Evolutionary conservation across 2,797 vertebrate species (phyloP), one percentile per base, ranked within the genome.

Genomic region (Bucorvus abyssinicus): DNA sequence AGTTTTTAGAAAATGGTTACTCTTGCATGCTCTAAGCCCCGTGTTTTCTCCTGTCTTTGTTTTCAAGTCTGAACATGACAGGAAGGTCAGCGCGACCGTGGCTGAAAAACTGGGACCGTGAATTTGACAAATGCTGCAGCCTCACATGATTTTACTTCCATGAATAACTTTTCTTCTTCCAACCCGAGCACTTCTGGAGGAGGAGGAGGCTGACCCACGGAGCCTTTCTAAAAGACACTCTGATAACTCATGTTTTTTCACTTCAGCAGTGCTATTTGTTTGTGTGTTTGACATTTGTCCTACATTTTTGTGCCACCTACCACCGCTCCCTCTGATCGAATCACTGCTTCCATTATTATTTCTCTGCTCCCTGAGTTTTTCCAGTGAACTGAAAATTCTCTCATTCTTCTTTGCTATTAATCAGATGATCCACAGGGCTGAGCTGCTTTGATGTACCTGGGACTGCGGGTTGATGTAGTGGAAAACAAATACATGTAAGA

Each of bases 231-330:
- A 67, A 56, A 91, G 87, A 56, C 65, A 17, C 81, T 61, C n/a
- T n/a, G 85, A n/a, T 70, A 63, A 19, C 67, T 77, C 34, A 11
- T 4, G 64, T 1, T 32, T 64, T 92, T 49, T 64, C 60, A 10
- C 64, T 71, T 21, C 56, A 38, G 84, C 42, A 5, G 64, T 22
- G 45, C 53, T 85, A 77, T 92, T 94, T 95, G 53, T 90, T 87
- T 81, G 89, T 19, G 38, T 78, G 85, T 45, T 92, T 95, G 93
- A 89, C 90, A 81, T 79, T 95, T 87, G 80, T 94, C 91, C 83
- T 68, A 4, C 0, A 3, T 47, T 38, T 65, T 53, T 27, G 84
- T 94, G 87, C 85, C 91, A 93, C 91, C 79, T 50, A 6, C 87
- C 61, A 1, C 45, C 60, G 89, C 82, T 55, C 45, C 79, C 85